phyloP scores from a whole-genome alignment of 2,888 invertebrate species.

The Amphipyra berbera region DNA sequence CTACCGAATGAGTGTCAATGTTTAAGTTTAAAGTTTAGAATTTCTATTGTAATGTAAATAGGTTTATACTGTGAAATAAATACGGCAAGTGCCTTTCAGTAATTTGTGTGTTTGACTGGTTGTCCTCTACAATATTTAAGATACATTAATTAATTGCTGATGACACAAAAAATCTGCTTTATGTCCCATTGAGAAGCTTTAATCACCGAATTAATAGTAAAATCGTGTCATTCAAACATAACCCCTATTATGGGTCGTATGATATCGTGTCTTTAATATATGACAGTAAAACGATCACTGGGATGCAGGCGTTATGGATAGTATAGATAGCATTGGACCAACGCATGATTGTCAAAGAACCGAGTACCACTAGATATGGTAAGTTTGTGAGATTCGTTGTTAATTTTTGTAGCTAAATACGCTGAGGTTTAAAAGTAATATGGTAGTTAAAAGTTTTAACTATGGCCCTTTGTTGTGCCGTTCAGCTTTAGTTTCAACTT shows the following conservation, averaged over 20 bases:
- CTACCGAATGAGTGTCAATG: too few relatives aligned
- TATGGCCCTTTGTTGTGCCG: too few relatives aligned
- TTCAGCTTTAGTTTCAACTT: too few relatives aligned
- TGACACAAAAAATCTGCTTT: conserved; percentile 5
- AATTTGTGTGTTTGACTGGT: too few relatives aligned
- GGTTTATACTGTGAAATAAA: too few relatives aligned
- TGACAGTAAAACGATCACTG: conserved; percentile 39
- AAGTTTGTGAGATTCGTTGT: conserved; percentile 21
- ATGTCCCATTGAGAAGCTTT: conserved; percentile 1
- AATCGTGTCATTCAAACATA: conserved; percentile 30
- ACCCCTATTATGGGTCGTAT: conserved; percentile 15
- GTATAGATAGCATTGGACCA: conserved; percentile 52
- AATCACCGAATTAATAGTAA: conserved; percentile 14
- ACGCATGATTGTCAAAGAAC: conserved; percentile 15
- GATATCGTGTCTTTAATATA: conserved; percentile 5
- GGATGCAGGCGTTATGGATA: conserved; percentile 12
- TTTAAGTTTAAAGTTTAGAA: too few relatives aligned
- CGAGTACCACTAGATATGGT: conserved; percentile 38
- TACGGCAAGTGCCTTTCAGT: too few relatives aligned
- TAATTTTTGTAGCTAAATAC: not conserved
- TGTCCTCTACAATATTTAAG: too few relatives aligned
- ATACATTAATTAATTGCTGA: conserved; percentile 3
- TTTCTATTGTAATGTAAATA: too few relatives aligned
- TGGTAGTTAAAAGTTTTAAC: too few relatives aligned
- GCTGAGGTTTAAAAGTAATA: too few relatives aligned